Base-by-base conservation (phyloP, 2,888 invertebrate species). In the Cylindroiulus punctatus region DNA sequence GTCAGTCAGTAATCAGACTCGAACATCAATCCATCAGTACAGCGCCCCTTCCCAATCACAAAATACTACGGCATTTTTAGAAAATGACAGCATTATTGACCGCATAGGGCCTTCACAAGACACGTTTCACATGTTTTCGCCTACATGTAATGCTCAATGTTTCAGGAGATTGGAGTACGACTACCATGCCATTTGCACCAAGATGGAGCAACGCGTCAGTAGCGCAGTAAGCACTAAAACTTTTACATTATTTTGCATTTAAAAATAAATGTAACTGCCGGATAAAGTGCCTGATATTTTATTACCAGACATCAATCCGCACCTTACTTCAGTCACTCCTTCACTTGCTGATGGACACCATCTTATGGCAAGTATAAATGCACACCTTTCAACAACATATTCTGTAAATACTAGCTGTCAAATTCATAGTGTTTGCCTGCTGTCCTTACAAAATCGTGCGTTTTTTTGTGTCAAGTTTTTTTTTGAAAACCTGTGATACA, bases 171-270 rank as follows among this genome's bases (percentile, higher is more conserved):
- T n/a, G 65, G 85, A 85, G 57, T 65, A 65, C 57, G 76, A 85
- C 30, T 85, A 85, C 30, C 85, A 85, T 30, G 57, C 85, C 26
- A 65, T 65, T 57, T 85, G 85, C 40, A 8, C 76, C 22, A 44
- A 22, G 30, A 22, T 47, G 17, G 42, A 47, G 47, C n/a, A 84
- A 42, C 19, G 30, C 4, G 17, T 47, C 26, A 84, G 52, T 47
- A 10, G 36, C 19, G 42, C 82, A 32, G 82, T 65, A 65, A 65
- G 65, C 65, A 65, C 65, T 65, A 10, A 8, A 52, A 17, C 52
- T 8, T 44, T 10, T 10, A 12, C 10, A 57, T 10, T 26, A 26
- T 65, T 65, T 26, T 65, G 65, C 22, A 65, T 44, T 44, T 1
- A 65, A 4, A 26, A 7, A 10, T 10, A 65, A 26, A 5, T 65